Evolutionary conservation across 2,797 vertebrate genomes (phyloP).

Genomic region (Halcyon leucocephala): DNA sequence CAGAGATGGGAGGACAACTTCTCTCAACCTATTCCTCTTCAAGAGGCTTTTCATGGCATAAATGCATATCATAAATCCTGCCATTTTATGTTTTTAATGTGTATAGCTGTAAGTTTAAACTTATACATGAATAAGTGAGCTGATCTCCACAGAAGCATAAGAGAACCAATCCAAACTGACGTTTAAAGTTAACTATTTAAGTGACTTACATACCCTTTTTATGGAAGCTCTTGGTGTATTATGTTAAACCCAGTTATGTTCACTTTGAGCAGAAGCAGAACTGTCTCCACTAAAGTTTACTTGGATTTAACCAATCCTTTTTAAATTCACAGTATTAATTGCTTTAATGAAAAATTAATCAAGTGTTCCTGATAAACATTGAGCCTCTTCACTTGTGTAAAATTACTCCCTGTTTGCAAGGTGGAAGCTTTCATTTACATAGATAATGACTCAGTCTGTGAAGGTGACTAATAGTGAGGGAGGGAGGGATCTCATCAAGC

Average conservation of each 20-base stretch:
- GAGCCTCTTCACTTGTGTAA: background rate
- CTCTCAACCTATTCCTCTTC: background rate
- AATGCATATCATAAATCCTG: rapidly evolving
- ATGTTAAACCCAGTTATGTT: background rate
- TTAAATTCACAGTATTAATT: background rate
- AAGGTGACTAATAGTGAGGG: background rate
- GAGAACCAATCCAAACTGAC: background rate
- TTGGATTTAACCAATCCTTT: background rate
- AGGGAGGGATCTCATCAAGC: background rate
- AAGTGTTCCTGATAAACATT: background rate
- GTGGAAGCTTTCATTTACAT: background rate
- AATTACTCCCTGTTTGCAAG: background rate
- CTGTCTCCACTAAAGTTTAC: background rate
- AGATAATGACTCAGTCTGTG: background rate
- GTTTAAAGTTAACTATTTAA: background rate
- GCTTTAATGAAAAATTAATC: background rate
- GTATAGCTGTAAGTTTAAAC: background rate
- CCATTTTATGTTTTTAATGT: background rate
- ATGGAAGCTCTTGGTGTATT: background rate
- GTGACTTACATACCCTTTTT: background rate
- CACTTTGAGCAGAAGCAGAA: background rate
- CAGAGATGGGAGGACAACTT: no score
- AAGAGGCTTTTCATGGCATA: background rate
- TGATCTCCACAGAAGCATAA: background rate
- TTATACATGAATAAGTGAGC: background rate